These are phyloP conservation scores for Chrysaora quinquecirrha DNA, from an alignment of 30 jellyfish, hydroid and myxozoan species.

Conservation along the genomic window DNA sequence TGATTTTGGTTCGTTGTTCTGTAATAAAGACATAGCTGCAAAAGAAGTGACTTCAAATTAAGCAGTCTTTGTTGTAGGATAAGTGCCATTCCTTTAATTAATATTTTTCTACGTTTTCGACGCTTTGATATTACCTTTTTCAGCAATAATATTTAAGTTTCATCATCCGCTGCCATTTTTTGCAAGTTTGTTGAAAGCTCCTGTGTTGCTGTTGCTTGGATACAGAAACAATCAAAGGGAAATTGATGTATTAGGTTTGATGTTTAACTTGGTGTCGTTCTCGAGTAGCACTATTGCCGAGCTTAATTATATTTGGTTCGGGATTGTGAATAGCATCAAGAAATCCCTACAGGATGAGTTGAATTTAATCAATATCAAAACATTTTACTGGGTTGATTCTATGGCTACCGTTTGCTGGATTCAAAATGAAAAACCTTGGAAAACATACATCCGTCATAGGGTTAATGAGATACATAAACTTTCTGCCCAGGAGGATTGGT, in stretches of 20 bases:
- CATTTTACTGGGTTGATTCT: too few species aligned
- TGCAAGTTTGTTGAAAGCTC: not conserved
- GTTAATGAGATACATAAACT: too few species aligned
- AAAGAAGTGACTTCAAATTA: slow-evolving; percentile 14
- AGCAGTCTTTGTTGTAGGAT: slow-evolving; percentile 16
- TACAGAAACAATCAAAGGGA: too few species aligned
- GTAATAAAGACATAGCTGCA: slow-evolving; percentile 1
- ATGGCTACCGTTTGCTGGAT: too few species aligned
- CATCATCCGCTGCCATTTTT: not conserved
- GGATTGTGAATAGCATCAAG: too few species aligned
- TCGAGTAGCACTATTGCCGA: not conserved
- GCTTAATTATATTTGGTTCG: not conserved
- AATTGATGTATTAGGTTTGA: not conserved
- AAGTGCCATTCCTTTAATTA: slow-evolving; percentile 25
- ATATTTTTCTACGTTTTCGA: slow-evolving; percentile 32
- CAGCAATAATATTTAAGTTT: not conserved
- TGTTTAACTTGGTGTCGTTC: not conserved
- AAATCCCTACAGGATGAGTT: too few species aligned
- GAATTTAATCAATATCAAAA: too few species aligned
- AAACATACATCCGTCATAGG: too few species aligned
- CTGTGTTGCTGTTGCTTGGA: not conserved
- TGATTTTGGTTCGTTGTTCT: not conserved
- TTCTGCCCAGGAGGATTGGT: too few species aligned
- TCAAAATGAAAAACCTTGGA: too few species aligned
- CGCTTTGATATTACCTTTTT: slow-evolving; percentile 26